These are phyloP conservation scores for Ceratina australensis DNA, from an alignment of 1,140 invertebrate genomes.

Conservation along the genomic window DNA sequence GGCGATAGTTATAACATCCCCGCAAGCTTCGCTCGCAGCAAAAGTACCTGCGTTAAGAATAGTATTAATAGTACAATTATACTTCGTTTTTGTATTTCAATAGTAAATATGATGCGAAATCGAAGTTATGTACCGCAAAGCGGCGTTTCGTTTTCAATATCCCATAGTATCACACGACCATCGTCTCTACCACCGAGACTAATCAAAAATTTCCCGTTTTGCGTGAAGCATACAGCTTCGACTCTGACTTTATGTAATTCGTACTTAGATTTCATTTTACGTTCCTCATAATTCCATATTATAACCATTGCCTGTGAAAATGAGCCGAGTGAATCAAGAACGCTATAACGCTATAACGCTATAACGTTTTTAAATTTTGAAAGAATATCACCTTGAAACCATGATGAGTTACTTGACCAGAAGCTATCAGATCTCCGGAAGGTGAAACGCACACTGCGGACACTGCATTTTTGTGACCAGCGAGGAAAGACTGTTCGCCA, in stretches of 20 bases:
- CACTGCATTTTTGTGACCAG: conserved; percentile 91
- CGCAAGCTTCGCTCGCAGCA: conserved; percentile 84
- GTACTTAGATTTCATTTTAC: conserved; percentile 83
- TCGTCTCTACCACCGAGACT: conserved; percentile 94
- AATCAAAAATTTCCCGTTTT: conserved; percentile 88
- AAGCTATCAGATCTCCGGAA: conserved; percentile 89
- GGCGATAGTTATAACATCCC: conserved; percentile 82
- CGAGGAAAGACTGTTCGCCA: conserved; percentile 87
- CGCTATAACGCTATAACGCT: too few relatives aligned
- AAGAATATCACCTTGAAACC: conserved; percentile 87
- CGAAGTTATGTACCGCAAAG: conserved; percentile 81
- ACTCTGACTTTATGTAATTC: conserved; percentile 92
- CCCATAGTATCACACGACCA: conserved; percentile 88
- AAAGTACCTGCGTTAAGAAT: conserved; percentile 70
- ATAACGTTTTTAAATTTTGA: background rate
- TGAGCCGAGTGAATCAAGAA: conserved; percentile 2
- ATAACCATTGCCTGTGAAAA: conserved; percentile 86
- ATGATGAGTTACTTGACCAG: conserved; percentile 93
- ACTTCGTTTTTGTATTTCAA: background rate
- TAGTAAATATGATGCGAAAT: background rate
- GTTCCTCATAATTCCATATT: conserved; percentile 90
- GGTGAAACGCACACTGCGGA: conserved; percentile 89
- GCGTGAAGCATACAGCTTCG: conserved; percentile 90
- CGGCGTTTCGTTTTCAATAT: conserved; percentile 83
- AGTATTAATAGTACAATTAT: background rate